These are phyloP conservation scores for Bugula neritina DNA, from an alignment of 2,888 invertebrate species.

Conservation along the genomic window DNA sequence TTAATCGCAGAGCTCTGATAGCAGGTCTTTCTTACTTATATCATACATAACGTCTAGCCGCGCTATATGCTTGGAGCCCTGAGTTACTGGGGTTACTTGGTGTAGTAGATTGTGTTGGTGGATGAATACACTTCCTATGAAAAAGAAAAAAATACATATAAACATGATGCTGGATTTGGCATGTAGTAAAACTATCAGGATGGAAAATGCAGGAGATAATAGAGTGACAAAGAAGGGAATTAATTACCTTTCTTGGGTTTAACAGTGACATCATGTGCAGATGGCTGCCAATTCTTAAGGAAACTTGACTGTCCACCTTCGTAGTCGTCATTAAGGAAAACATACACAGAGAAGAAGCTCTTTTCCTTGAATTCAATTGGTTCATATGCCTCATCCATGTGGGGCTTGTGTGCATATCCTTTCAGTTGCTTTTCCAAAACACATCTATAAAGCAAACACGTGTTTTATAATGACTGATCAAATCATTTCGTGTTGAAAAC, in stretches of 20 bases:
- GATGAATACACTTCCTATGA: slow-evolving; percentile 15
- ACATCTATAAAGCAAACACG: not conserved
- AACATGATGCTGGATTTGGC: not conserved
- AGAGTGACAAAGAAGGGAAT: no score
- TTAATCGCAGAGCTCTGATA: slow-evolving; percentile 16
- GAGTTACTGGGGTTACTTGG: not conserved
- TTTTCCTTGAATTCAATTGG: slow-evolving; percentile 12
- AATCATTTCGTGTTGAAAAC: no score
- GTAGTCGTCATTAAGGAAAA: slow-evolving; percentile 21
- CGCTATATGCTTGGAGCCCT: not conserved
- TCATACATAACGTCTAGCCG: slow-evolving; percentile 13
- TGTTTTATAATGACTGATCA: not conserved
- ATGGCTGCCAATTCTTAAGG: slow-evolving; percentile 27
- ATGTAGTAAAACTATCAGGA: not conserved
- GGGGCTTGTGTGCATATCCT: slow-evolving; percentile 3
- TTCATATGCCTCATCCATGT: slow-evolving; percentile 25
- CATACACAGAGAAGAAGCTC: slow-evolving; percentile 18
- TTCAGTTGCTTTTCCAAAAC: not conserved
- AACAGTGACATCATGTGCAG: not conserved
- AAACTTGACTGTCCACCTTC: slow-evolving; percentile 16
- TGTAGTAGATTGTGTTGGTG: slow-evolving; percentile 25
- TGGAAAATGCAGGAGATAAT: not conserved
- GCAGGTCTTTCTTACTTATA: slow-evolving; percentile 12
- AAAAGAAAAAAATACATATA: not conserved
- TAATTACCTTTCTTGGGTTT: slow-evolving; percentile 13